Conservation (phyloP, 2,797 vertebrate species). For the Apogon talboti region DNA sequence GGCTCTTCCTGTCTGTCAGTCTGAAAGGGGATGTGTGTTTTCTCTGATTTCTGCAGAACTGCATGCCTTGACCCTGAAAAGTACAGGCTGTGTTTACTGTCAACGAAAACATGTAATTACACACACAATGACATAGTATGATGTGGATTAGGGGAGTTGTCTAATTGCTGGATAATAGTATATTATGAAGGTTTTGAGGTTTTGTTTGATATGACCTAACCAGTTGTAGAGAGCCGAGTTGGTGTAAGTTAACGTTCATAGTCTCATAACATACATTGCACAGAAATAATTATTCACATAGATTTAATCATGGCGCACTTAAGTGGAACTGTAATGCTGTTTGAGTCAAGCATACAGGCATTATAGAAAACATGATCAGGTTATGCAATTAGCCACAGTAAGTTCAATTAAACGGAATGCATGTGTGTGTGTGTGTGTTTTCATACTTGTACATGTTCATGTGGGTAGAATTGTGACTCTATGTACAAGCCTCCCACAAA, state of each 20-base stretch:
- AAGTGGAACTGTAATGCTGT: slow-evolving; percentile 45
- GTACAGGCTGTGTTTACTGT: slow-evolving; percentile 54
- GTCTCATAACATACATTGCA: slow-evolving; percentile 67
- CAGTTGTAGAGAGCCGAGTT: slow-evolving; percentile 52
- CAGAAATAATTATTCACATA: slow-evolving; percentile 45
- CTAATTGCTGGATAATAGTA: slow-evolving; percentile 73
- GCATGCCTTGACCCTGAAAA: slow-evolving; percentile 43
- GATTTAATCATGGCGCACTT: slow-evolving; percentile 59
- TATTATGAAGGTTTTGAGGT: slow-evolving; percentile 52
- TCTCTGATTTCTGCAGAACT: slow-evolving; percentile 42
- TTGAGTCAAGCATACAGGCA: slow-evolving; percentile 34
- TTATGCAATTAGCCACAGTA: slow-evolving; percentile 53
- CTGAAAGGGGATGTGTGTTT: slow-evolving; percentile 50
- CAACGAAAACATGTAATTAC: slow-evolving; percentile 70
- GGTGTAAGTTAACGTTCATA: slow-evolving; percentile 51
- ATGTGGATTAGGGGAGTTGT: slow-evolving; percentile 61
- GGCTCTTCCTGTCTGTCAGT: slow-evolving; percentile 37
- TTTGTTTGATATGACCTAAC: slow-evolving; percentile 57
- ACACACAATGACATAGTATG: slow-evolving; percentile 56
- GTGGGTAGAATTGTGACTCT: slow-evolving; percentile 14
- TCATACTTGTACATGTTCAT: not conserved
- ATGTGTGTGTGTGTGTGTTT: slow-evolving; percentile 6
- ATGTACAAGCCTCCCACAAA: slow-evolving; percentile 14
- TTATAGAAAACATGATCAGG: slow-evolving; percentile 57
- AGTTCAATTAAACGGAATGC: slow-evolving; percentile 46